These are phyloP conservation scores for Potamarius usumacintae DNA, from an alignment of 2,113 vertebrate species.

Conservation along the genomic window DNA sequence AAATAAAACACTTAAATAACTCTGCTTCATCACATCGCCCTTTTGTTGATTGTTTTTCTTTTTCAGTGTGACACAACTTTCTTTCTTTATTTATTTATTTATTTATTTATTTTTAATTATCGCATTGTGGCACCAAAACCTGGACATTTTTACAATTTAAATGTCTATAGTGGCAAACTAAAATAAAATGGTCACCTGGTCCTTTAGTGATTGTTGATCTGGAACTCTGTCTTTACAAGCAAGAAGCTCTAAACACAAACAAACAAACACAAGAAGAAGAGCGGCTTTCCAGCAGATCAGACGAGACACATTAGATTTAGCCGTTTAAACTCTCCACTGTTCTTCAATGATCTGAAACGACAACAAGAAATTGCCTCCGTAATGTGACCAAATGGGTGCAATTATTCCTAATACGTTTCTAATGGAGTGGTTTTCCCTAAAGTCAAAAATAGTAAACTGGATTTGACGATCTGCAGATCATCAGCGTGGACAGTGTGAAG, in stretches of 20 bases:
- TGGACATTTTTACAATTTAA: neutral
- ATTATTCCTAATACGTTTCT: constrained; percentile 34
- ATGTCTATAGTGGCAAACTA: neutral
- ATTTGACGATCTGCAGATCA: neutral
- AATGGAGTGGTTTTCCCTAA: constrained; percentile 11
- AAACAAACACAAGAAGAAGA: neutral
- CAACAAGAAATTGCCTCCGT: neutral
- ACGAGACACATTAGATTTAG: constrained; percentile 25
- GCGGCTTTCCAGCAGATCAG: neutral
- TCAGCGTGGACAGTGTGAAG: neutral
- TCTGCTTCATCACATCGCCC: neutral
- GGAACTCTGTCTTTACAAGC: neutral
- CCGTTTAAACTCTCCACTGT: constrained; percentile 25
- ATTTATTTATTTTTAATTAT: no score
- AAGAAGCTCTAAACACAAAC: neutral
- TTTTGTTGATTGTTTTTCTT: neutral
- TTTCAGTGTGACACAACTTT: neutral
- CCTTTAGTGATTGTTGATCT: neutral
- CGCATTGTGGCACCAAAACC: neutral
- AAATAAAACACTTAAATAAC: neutral
- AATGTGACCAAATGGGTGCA: constrained; percentile 32
- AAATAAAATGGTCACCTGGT: neutral
- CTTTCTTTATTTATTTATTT: no score
- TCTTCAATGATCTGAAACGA: constrained; percentile 29
- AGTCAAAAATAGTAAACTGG: constrained; percentile 8